Evolutionary conservation across 2,797 vertebrate species (phyloP), one percentile per base, ranked within the genome.

Genomic region (Australoheros facetus): DNA sequence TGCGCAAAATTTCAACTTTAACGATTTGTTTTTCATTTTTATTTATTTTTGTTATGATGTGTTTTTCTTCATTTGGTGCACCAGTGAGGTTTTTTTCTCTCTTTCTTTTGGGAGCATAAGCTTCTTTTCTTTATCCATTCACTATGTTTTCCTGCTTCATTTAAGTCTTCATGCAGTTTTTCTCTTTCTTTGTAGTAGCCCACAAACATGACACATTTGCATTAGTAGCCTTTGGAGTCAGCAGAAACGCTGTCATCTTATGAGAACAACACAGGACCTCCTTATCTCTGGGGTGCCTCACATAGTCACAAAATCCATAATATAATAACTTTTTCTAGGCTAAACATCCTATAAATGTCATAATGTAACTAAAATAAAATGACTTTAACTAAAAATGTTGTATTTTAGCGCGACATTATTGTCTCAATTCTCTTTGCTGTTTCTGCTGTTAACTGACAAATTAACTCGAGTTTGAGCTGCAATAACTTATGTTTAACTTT

Each of bases 121-220:
- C 42, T 69, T 69, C 42, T 69, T 69, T 69, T 5, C 62, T 51
- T 69, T 69, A 30, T 69, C 62, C 62, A 51, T 48, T 69, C 42
- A 51, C 48, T 28, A 19, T 66, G 16, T 51, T 30, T 69, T 30
- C 26, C 26, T 30, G 30, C 42, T 69, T 51, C 42, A 30, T 69
- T 42, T 69, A 51, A 69, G 16, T 19, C 62, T 66, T 66, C 5
- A 0, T 30, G 26, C 26, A 19, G 16, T 51, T 69, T 69, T 28
- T 48, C 62, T 42, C 42, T 69, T 69, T 69, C 62, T 51, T 51
- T 51, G 62, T 26, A 69, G 51, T 51, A 51, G 0, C 0, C 26
- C 48, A 1, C 62, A 48, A 19, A 42, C 62, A 69, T 69, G 42
- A 1, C 1, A 1, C 62, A 69, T 69, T 69, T 51, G 26, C 5